Percentiles rank a stretch among this genome's conserved stretches.
Evolutionary conservation across 2,797 vertebrate genomes (phyloP).

Genomic region (Enteromius thamalakanensis): DNA sequence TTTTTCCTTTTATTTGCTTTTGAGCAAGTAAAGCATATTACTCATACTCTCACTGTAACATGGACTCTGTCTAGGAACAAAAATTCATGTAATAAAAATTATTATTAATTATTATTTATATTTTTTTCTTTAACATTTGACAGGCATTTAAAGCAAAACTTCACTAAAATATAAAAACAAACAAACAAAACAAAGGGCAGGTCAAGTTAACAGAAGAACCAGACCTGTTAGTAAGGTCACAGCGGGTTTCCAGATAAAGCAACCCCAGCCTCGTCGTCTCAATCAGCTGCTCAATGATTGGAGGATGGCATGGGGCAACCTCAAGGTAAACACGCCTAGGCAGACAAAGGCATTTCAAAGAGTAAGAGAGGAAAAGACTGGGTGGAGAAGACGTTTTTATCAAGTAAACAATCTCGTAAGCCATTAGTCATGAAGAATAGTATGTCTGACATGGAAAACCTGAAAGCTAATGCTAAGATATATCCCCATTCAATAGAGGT

Average conservation of each 20-base stretch:
- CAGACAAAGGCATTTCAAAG: slow-evolving; percentile 29
- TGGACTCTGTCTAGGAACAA: not conserved
- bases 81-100: not conserved
- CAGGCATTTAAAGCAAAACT: not conserved
- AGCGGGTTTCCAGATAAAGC: slow-evolving; percentile 72
- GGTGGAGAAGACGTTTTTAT: not conserved
- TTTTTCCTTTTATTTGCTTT: not conserved
- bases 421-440: slow-evolving; percentile 12
- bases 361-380: not conserved
- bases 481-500: not conserved
- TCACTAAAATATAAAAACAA: not conserved
- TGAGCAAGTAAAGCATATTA: not conserved
- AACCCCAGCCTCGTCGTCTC: slow-evolving; percentile 72
- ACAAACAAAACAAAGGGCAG: not conserved
- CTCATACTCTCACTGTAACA: not conserved
- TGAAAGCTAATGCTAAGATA: slow-evolving; percentile 6
- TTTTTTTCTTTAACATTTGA: not conserved
- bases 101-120: not conserved
- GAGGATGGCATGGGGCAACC: slow-evolving; percentile 90
- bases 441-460: not conserved
- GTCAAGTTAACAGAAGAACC: slow-evolving; percentile 36
- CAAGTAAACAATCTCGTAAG: slow-evolving; percentile 7
- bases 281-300: slow-evolving; percentile 81
- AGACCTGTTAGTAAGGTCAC: slow-evolving; percentile 88
- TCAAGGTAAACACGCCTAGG: slow-evolving; percentile 90